These are phyloP conservation scores for Entomyzon cyanotis DNA, from an alignment of 2,113 vertebrate genomes.

Conservation along the genomic window DNA sequence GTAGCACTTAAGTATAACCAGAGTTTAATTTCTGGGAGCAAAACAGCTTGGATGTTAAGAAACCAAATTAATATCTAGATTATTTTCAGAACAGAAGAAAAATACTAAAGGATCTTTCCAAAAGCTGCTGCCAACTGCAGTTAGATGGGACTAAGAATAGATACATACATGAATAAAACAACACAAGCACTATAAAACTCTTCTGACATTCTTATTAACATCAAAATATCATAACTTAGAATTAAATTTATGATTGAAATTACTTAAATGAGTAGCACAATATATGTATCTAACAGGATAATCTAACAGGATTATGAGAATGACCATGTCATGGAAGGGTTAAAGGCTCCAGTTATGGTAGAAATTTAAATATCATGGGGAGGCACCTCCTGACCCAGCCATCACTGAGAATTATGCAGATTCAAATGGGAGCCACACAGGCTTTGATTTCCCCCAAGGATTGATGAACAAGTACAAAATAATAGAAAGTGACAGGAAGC, in stretches of 20 bases:
- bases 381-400: conserved; percentile 64
- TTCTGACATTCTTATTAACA: background rate
- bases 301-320: background rate
- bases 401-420: conserved; percentile 79
- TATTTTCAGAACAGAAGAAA: background rate
- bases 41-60: background rate
- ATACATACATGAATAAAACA: background rate
- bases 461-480: conserved; percentile 78
- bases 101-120: background rate
- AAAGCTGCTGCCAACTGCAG: background rate
- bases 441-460: conserved; percentile 82
- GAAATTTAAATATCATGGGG: conserved; percentile 47
- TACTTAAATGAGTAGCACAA: background rate
- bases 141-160: background rate
- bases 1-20: background rate
- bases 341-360: conserved; percentile 37
- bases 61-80: background rate
- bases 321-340: conserved; percentile 19
- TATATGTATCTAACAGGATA: too few relatives aligned
- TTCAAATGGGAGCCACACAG: conserved; percentile 72
- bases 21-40: background rate
- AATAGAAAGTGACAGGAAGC: conserved; percentile 86
- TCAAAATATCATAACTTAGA: background rate
- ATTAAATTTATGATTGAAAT: background rate
- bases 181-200: background rate